Conservation (phyloP, 2,888 invertebrate genomes). For the Chelonus formosanus region DNA sequence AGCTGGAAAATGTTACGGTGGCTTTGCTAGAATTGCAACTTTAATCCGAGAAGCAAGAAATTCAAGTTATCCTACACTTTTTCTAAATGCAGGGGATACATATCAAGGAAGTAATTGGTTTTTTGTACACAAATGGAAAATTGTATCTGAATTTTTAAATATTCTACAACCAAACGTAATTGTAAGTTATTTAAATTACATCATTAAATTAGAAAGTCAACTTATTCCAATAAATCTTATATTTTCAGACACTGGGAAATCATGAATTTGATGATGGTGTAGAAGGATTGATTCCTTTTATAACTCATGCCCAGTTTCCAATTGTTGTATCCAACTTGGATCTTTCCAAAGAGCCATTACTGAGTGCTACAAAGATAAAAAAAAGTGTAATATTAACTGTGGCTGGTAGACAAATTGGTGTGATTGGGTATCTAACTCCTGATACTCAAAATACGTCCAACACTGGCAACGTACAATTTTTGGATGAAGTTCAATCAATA, state of each 20-base stretch:
- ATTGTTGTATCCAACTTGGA: slow-evolving; percentile 82
- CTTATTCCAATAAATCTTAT: too few species aligned
- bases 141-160: slow-evolving; percentile 82
- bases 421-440: slow-evolving; percentile 87
- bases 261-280: slow-evolving; percentile 91
- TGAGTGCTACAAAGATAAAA: slow-evolving; percentile 69
- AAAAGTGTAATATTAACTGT: slow-evolving; percentile 75
- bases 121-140: slow-evolving; percentile 81
- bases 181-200: slow-evolving; percentile 68
- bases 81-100: slow-evolving; percentile 92
- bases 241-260: slow-evolving; percentile 81
- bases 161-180: slow-evolving; percentile 84
- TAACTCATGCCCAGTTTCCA: slow-evolving; percentile 76
- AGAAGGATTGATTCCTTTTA: slow-evolving; percentile 77
- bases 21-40: slow-evolving; percentile 81
- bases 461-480: slow-evolving; percentile 63
- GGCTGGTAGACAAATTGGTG: slow-evolving; percentile 75
- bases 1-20: slow-evolving; percentile 77
- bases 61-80: slow-evolving; percentile 74
- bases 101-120: slow-evolving; percentile 92
- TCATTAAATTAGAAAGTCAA: too few species aligned
- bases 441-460: slow-evolving; percentile 75
- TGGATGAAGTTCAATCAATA: slow-evolving; percentile 77
- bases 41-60: slow-evolving; percentile 71
- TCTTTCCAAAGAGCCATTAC: slow-evolving; percentile 71